Conservation (phyloP, 2,113 vertebrate species). For the Brachirus orientalis region DNA sequence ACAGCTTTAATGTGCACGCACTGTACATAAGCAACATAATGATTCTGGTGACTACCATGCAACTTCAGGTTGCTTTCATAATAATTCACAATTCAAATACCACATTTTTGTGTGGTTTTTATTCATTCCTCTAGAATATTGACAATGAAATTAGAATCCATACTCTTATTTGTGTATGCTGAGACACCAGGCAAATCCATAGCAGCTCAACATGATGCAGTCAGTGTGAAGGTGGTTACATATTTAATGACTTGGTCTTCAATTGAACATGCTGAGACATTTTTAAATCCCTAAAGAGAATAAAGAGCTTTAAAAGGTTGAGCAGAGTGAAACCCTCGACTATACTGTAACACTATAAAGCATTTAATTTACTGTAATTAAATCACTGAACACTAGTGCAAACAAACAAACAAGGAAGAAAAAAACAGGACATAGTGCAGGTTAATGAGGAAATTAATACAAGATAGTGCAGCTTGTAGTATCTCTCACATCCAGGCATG, state of each 20-base stretch:
- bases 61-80: too few species aligned
- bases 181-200: conserved; percentile 28
- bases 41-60: too few species aligned
- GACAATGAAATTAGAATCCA: too few species aligned
- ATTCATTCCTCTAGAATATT: too few species aligned
- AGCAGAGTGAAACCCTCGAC: conserved; percentile 31
- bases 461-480: conserved; percentile 9
- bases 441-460: conserved; percentile 33
- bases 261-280: conserved; percentile 62
- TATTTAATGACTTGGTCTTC: conserved; percentile 66
- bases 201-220: conserved; percentile 21
- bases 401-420: conserved; percentile 28
- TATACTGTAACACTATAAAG: conserved; percentile 21
- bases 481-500: conserved; percentile 11
- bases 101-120: too few species aligned
- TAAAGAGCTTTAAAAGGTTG: conserved; percentile 41
- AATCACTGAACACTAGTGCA: conserved; percentile 20
- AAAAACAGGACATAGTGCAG: background rate
- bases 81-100: too few species aligned
- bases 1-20: too few species aligned
- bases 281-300: conserved; percentile 53
- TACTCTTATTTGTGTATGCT: too few species aligned
- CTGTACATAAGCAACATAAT: too few species aligned
- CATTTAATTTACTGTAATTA: conserved; percentile 39
- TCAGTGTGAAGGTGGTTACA: conserved; percentile 42